Conservation (phyloP, 2,888 invertebrate genomes). For the Syritta pipiens region DNA sequence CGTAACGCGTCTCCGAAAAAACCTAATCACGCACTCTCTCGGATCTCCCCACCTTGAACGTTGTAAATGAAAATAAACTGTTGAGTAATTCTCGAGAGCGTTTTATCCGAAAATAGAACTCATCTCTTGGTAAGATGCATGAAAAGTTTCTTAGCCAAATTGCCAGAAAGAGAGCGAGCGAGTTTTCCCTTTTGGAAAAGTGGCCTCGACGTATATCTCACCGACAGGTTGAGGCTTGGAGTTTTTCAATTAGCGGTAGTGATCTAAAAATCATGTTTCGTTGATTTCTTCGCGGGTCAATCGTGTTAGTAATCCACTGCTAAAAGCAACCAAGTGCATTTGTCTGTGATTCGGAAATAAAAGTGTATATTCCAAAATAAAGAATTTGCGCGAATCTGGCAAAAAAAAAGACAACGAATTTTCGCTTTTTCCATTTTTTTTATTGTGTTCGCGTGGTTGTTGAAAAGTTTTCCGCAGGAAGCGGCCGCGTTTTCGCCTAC, state of each 20-base stretch:
- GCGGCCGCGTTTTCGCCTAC: slow-evolving; percentile 10
- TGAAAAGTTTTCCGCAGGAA: slow-evolving; percentile 2
- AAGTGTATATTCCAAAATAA: slow-evolving; percentile 31
- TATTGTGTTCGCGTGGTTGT: slow-evolving; percentile 5
- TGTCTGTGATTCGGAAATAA: slow-evolving; percentile 6
- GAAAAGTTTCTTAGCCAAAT: slow-evolving; percentile 3
- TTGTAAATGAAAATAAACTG: slow-evolving; percentile 46
- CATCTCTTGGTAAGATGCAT: slow-evolving; percentile 20
- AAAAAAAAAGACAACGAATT: neutral
- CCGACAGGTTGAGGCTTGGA: slow-evolving; percentile 53
- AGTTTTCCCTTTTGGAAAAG: slow-evolving; percentile 42
- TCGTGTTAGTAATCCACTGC: slow-evolving; percentile 23
- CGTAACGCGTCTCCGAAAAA: slow-evolving; percentile 5
- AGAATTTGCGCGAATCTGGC: too few relatives aligned
- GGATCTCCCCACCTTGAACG: slow-evolving; percentile 27
- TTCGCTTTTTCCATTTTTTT: slow-evolving; percentile 1
- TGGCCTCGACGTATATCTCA: slow-evolving; percentile 16
- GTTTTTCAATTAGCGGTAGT: slow-evolving; percentile 48
- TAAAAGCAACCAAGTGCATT: slow-evolving; percentile 45
- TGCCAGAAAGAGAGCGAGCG: neutral
- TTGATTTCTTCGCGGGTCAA: slow-evolving; percentile 4
- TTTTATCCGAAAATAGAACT: slow-evolving; percentile 45
- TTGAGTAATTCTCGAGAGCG: slow-evolving; percentile 56
- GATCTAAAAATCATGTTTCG: slow-evolving; percentile 24
- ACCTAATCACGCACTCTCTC: neutral